Conservation (phyloP, 2,888 invertebrate species). For the Resseliella maxima region DNA sequence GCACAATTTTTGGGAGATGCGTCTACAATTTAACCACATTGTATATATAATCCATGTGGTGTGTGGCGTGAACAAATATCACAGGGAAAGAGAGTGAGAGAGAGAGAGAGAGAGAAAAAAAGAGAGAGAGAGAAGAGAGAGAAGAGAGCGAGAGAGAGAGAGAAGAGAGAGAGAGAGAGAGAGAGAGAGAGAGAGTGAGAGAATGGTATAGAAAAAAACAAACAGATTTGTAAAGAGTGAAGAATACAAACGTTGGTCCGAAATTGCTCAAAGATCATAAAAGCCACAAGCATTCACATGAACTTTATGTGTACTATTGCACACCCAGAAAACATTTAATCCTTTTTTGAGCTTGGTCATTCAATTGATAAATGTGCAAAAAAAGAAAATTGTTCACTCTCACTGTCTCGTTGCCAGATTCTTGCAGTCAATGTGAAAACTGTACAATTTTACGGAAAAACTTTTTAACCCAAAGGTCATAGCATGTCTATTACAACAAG, state of each 20-base stretch:
- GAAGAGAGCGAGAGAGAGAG: no score
- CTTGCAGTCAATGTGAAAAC: not conserved
- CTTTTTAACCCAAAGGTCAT: not conserved
- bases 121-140: no score
- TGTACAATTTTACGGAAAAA: not conserved
- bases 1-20: not conserved
- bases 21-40: not conserved
- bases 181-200: no score
- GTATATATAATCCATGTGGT: not conserved
- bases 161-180: no score
- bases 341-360: slow-evolving; percentile 1
- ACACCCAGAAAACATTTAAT: slow-evolving; percentile 1
- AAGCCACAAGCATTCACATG: not conserved
- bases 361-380: not conserved
- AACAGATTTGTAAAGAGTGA: no score
- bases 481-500: not conserved
- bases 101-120: no score
- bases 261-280: not conserved
- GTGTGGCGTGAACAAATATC: not conserved
- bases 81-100: no score
- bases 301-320: not conserved
- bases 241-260: not conserved
- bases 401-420: not conserved
- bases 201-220: no score
- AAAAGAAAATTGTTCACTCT: no score